Evolutionary conservation across 2,888 invertebrate species (phyloP).

Genomic region (Cabera pusaria): DNA sequence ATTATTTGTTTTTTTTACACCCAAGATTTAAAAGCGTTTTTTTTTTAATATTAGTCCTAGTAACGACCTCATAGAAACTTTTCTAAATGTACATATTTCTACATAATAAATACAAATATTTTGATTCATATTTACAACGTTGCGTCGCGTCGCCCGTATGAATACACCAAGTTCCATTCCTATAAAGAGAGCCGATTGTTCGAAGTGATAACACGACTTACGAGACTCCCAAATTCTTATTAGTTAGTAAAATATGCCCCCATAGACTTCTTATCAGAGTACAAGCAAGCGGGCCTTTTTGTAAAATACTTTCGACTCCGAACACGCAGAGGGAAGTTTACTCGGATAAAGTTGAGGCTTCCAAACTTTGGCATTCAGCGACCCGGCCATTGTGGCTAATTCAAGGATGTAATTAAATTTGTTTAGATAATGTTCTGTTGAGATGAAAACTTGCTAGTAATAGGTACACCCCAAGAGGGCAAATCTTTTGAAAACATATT

Average conservation of each 20-base stretch:
- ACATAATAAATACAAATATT: too few relatives aligned
- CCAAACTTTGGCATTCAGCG: conserved; percentile 68
- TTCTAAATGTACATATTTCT: too few relatives aligned
- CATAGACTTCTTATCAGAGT: conserved; percentile 46
- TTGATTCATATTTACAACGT: too few relatives aligned
- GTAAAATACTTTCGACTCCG: conserved; percentile 57
- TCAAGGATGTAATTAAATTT: conserved; percentile 78
- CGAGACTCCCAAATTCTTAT: conserved; percentile 21
- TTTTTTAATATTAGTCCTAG: too few relatives aligned
- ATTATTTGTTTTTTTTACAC: too few relatives aligned
- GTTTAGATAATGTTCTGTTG: conserved; percentile 70
- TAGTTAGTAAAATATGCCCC: conserved; percentile 27
- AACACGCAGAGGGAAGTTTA: conserved; percentile 52
- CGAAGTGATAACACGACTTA: conserved; percentile 16
- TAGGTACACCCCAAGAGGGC: conserved; percentile 38
- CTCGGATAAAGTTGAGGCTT: conserved; percentile 67
- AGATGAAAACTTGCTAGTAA: conserved; percentile 57
- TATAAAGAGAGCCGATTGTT: conserved; percentile 11
- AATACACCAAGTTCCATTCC: not conserved
- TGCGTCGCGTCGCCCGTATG: too few relatives aligned
- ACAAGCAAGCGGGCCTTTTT: conserved; percentile 50
- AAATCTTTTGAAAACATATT: conserved; percentile 35
- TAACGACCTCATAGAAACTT: too few relatives aligned
- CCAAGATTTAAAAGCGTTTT: too few relatives aligned
- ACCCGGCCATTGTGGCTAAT: conserved; percentile 76